Evolutionary conservation across 2,797 vertebrate species (phyloP).

Genomic region (Acanthopagrus latus): DNA sequence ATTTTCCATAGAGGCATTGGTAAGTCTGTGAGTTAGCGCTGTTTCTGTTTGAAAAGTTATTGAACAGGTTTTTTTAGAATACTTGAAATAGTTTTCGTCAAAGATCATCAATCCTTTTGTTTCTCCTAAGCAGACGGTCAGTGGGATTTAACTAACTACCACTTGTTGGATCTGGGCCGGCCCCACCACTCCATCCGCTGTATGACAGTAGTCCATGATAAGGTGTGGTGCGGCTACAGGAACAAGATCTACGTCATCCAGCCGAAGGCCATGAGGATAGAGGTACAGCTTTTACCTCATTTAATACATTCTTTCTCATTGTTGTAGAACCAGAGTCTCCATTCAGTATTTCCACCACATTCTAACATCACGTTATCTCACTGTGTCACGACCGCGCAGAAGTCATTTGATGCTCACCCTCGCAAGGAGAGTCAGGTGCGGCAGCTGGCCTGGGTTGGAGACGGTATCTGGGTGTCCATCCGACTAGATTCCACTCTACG

Average conservation of each 20-base stretch:
- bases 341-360: neutral
- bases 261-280: constrained; percentile 98
- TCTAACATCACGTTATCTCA: neutral
- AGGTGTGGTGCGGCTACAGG: constrained; percentile 98
- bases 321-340: no score
- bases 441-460: constrained; percentile 97
- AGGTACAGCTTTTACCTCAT: constrained; percentile 79
- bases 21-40: constrained; percentile 64
- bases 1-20: constrained; percentile 95
- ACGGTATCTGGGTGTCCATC: constrained; percentile 98
- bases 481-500: constrained; percentile 95
- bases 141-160: constrained; percentile 98
- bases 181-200: constrained; percentile 98
- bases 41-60: neutral
- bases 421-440: constrained; percentile 98
- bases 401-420: constrained; percentile 96
- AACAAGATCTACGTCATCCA: constrained; percentile 98
- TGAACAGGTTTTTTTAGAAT: no score
- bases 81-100: neutral
- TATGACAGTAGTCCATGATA: constrained; percentile 96
- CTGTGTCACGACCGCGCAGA: constrained; percentile 81
- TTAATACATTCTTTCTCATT: neutral
- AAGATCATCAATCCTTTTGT: neutral
- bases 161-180: constrained; percentile 95
- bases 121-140: constrained; percentile 87